These are phyloP conservation scores for Neoscelio sp. DNA, from an alignment of 2,888 invertebrate species.

Conservation along the genomic window DNA sequence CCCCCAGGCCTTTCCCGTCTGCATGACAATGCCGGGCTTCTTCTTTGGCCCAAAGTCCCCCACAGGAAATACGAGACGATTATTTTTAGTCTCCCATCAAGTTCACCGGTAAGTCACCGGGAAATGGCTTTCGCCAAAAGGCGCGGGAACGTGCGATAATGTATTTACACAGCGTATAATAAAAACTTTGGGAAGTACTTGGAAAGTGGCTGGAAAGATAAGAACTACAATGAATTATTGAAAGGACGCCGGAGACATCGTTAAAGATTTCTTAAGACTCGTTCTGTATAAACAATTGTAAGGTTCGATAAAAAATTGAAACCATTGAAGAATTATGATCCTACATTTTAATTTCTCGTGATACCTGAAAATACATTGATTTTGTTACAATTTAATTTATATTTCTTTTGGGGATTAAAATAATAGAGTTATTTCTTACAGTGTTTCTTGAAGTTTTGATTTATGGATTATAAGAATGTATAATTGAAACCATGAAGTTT, in stretches of 20 bases:
- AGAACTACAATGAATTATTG: constrained; percentile 25
- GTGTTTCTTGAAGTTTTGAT: too few relatives aligned
- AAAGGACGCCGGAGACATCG: constrained; percentile 11
- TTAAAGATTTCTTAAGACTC: constrained; percentile 10
- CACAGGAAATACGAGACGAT: constrained; percentile 38
- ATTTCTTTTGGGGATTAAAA: too few relatives aligned
- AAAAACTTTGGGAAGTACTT: constrained; percentile 29
- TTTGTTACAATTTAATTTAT: too few relatives aligned
- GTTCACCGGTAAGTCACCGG: constrained; percentile 35
- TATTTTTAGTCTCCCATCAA: constrained; percentile 43
- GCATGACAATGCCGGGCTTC: constrained; percentile 10
- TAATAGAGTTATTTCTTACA: too few relatives aligned
- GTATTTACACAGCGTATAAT: constrained; percentile 38
- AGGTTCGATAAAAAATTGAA: neutral
- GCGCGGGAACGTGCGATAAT: constrained; percentile 28
- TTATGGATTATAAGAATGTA: too few relatives aligned
- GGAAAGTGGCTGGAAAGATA: constrained; percentile 21
- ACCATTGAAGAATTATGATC: neutral
- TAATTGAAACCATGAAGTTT: too few relatives aligned
- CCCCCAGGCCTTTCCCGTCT: constrained; percentile 46
- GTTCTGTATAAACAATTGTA: neutral
- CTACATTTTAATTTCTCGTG: neutral
- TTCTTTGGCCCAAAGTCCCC: constrained; percentile 21
- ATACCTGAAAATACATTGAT: too few relatives aligned
- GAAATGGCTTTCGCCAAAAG: constrained; percentile 35